Evolutionary conservation across 2,888 invertebrate genomes (phyloP).

Genomic region (Drosophila kuntzei): DNA sequence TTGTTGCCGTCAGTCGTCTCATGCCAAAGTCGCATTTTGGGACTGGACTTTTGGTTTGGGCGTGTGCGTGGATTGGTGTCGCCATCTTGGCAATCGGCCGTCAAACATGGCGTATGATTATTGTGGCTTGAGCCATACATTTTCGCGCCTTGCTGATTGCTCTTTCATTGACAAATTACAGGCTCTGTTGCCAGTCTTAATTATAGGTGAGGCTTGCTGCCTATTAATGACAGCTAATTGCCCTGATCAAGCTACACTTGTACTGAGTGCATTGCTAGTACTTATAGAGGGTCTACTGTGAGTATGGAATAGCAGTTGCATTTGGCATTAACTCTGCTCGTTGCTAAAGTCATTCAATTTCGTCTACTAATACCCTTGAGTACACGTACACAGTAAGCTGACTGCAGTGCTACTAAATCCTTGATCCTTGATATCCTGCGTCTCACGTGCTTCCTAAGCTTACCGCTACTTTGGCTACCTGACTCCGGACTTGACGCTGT

Average conservation of each 20-base stretch:
- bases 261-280: slow-evolving; percentile 14
- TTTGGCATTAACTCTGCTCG: slow-evolving; percentile 32
- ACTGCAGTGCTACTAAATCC: slow-evolving; percentile 60
- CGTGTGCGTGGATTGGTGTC: slow-evolving; percentile 1
- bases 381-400: slow-evolving; percentile 44
- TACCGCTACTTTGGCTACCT: slow-evolving; percentile 35
- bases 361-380: slow-evolving; percentile 49
- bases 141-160: slow-evolving; percentile 63
- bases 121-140: slow-evolving; percentile 43
- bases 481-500: slow-evolving; percentile 29
- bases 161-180: slow-evolving; percentile 79
- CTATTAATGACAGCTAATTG: slow-evolving; percentile 59
- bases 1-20: slow-evolving; percentile 63
- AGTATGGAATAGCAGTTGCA: slow-evolving; percentile 33
- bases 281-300: slow-evolving; percentile 36
- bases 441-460: slow-evolving; percentile 70
- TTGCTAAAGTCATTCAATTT: slow-evolving; percentile 71
- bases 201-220: slow-evolving; percentile 29
- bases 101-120: slow-evolving; percentile 63
- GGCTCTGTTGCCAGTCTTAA: slow-evolving; percentile 56
- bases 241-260: slow-evolving; percentile 35
- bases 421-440: slow-evolving; percentile 62
- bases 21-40: slow-evolving; percentile 51
- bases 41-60: not conserved
- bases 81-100: slow-evolving; percentile 32